Conservation (phyloP, 2,888 invertebrate genomes). For the Cyrtodaria siliqua region DNA sequence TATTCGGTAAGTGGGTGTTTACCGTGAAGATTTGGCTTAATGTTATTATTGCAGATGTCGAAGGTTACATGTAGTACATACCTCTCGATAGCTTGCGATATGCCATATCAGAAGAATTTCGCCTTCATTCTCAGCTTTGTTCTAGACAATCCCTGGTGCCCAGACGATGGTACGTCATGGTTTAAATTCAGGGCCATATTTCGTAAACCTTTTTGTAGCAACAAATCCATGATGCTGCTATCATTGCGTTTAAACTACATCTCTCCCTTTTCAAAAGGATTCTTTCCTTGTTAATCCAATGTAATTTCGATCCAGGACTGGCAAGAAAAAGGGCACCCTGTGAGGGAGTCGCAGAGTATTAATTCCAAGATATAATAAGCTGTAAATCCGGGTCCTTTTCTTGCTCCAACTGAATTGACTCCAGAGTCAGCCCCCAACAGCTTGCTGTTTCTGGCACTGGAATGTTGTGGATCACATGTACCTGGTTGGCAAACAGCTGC, state of each 20-base stretch:
- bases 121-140: neutral
- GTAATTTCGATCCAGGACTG: neutral
- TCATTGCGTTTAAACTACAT: neutral
- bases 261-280: neutral
- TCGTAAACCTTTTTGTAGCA: neutral
- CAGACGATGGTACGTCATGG: constrained; percentile 21
- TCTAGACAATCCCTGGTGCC: constrained; percentile 6
- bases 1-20: constrained; percentile 87
- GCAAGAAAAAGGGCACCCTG: neutral
- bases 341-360: neutral
- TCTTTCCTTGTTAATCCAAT: constrained; percentile 11
- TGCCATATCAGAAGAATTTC: constrained; percentile 15
- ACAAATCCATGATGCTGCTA: neutral
- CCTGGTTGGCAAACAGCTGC: no score
- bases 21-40: neutral
- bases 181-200: neutral
- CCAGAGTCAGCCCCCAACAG: no score
- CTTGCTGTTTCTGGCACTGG: no score
- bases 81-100: neutral
- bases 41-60: constrained; percentile 17
- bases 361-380: neutral
- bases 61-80: constrained; percentile 25
- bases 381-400: neutral
- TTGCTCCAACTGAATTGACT: no score
- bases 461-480: no score